Percentiles rank a stretch among this genome's conserved stretches.
These are phyloP conservation scores for Tipula helvola DNA, from an alignment of 2,888 invertebrate species.

Conservation along the genomic window DNA sequence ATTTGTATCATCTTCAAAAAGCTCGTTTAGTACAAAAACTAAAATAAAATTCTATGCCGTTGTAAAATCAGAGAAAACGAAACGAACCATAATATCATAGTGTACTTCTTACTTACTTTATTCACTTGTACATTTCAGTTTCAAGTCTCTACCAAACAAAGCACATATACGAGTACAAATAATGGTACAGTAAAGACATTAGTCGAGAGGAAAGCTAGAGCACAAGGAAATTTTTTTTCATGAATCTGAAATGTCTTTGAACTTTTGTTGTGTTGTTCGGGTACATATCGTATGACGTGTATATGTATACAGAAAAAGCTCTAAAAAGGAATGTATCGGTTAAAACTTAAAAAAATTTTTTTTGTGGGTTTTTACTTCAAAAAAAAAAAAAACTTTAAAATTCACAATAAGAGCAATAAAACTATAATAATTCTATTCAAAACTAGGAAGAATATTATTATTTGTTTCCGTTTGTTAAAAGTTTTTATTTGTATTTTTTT, in stretches of 20 bases:
- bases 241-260: not conserved
- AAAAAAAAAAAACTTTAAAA: not conserved
- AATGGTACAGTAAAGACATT: not conserved
- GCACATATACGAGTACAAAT: not conserved
- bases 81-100: not conserved
- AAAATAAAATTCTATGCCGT: not conserved
- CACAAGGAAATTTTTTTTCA: not conserved
- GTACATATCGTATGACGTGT: not conserved
- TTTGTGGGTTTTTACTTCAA: not conserved
- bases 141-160: not conserved
- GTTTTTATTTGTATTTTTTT: not conserved
- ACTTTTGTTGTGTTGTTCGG: not conserved
- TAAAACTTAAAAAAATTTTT: not conserved
- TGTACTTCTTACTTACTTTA: not conserved
- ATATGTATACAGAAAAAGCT: not conserved
- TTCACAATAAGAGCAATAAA: not conserved
- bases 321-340: not conserved
- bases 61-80: not conserved
- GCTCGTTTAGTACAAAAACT: not conserved
- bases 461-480: constrained; percentile 4
- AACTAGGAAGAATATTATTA: not conserved
- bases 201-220: not conserved
- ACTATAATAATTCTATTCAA: constrained; percentile 4
- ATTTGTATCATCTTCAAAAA: not conserved
- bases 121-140: not conserved